Evolutionary conservation across 2,113 vertebrate species (phyloP).

Genomic region (Pachycephala philippinensis): DNA sequence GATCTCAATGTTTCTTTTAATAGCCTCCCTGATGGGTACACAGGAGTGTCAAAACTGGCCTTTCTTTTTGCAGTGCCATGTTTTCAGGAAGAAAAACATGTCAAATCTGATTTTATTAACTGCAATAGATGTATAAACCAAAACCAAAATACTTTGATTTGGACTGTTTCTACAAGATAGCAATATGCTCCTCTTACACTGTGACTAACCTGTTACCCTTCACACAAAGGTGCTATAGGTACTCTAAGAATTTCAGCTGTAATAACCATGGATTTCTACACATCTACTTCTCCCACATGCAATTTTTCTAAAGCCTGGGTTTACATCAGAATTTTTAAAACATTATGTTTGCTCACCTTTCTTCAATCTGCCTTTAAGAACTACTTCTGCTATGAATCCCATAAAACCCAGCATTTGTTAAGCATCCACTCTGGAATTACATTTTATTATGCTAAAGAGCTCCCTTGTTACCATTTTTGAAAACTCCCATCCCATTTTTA

Average conservation of each 20-base stretch:
- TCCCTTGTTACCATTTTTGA: not conserved
- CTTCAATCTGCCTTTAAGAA: not conserved
- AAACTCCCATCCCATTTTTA: not conserved
- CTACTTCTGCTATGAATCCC: not conserved
- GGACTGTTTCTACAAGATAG: not conserved
- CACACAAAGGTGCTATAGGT: not conserved
- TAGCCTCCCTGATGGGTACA: not conserved
- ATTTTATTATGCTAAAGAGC: not conserved
- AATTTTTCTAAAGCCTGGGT: not conserved
- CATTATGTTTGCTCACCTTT: not conserved
- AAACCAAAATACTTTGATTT: not conserved
- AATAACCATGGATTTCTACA: not conserved
- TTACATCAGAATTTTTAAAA: not conserved
- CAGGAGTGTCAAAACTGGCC: not conserved
- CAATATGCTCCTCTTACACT: fast-evolving
- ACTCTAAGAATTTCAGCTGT: not conserved
- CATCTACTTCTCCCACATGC: not conserved
- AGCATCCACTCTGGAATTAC: not conserved
- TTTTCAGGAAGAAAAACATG: not conserved
- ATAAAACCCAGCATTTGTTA: not conserved
- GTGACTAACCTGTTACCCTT: not conserved
- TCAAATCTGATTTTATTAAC: not conserved
- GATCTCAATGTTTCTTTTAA: not conserved
- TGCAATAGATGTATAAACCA: not conserved
- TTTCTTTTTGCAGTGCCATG: not conserved